Percentiles rank a stretch among this genome's conserved stretches.
Conservation (phyloP, 1,140 invertebrate genomes). For the Drosophila nikananu region DNA sequence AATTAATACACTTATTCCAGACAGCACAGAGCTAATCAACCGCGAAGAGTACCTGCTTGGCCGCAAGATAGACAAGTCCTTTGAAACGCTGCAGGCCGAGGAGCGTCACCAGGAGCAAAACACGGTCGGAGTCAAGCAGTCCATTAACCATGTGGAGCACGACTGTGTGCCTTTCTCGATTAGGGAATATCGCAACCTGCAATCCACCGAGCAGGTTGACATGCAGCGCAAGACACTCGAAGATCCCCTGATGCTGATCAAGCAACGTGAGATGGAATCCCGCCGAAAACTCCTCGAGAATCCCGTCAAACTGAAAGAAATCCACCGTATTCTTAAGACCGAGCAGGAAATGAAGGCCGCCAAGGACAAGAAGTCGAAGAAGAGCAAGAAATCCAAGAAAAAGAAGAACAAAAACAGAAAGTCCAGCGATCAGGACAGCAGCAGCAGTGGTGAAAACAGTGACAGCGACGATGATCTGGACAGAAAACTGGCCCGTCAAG, state of each 20-base stretch:
- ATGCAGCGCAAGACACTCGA: conserved; percentile 94
- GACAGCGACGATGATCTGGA: conserved; percentile 86
- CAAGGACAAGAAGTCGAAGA: conserved; percentile 87
- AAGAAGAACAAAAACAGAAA: conserved; percentile 62
- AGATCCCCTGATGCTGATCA: conserved; percentile 95
- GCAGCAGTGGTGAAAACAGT: conserved; percentile 36
- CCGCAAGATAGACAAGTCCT: conserved; percentile 93
- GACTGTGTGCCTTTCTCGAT: conserved; percentile 92
- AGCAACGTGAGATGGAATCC: conserved; percentile 93
- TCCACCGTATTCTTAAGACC: conserved; percentile 91
- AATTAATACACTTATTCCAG: too few relatives aligned
- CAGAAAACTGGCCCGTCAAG: conserved; percentile 85
- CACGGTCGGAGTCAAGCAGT: conserved; percentile 75
- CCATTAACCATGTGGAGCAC: conserved; percentile 91
- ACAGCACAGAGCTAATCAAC: conserved; percentile 86
- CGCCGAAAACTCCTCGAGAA: conserved; percentile 93
- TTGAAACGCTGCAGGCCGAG: conserved; percentile 89
- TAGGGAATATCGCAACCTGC: conserved; percentile 84
- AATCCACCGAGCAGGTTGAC: conserved; percentile 89
- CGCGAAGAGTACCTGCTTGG: conserved; percentile 96
- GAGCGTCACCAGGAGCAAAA: conserved; percentile 87
- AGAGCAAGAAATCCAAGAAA: conserved; percentile 85
- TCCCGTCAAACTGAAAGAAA: conserved; percentile 94
- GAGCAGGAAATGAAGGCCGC: conserved; percentile 87
- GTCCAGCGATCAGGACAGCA: conserved; percentile 39